Conservation (phyloP, 2,888 invertebrate genomes). For the Morpho deidamia region DNA sequence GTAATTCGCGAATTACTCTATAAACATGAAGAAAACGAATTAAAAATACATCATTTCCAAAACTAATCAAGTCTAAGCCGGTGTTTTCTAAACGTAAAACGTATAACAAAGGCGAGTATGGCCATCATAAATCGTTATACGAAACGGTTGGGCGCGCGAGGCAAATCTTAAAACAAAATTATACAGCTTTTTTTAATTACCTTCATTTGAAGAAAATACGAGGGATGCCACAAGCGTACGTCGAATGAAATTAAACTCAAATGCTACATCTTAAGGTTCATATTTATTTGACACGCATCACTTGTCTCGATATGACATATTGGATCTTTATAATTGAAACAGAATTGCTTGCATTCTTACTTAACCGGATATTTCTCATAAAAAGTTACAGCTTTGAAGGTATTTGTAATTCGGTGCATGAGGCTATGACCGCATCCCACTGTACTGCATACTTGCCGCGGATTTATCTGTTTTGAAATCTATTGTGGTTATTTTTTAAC, state of each 20-base stretch:
- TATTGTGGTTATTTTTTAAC: too few relatives aligned
- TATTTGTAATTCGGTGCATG: neutral
- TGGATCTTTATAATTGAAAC: neutral
- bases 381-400: neutral
- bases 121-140: constrained; percentile 1
- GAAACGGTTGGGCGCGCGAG: constrained; percentile 8
- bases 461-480: too few relatives aligned
- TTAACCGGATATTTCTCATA: neutral
- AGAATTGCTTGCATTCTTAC: constrained; percentile 1
- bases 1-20: neutral
- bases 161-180: constrained; percentile 3
- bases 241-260: neutral
- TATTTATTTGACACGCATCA: neutral
- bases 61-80: neutral
- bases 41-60: too few relatives aligned
- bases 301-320: neutral
- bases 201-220: constrained; percentile 7
- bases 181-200: constrained; percentile 13
- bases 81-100: neutral
- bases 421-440: neutral
- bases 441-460: too few relatives aligned
- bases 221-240: neutral
- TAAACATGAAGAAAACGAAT: too few relatives aligned
- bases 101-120: neutral
- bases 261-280: neutral